Conservation (phyloP, 2,113 vertebrate species). For the Lutjanus erythropterus region DNA sequence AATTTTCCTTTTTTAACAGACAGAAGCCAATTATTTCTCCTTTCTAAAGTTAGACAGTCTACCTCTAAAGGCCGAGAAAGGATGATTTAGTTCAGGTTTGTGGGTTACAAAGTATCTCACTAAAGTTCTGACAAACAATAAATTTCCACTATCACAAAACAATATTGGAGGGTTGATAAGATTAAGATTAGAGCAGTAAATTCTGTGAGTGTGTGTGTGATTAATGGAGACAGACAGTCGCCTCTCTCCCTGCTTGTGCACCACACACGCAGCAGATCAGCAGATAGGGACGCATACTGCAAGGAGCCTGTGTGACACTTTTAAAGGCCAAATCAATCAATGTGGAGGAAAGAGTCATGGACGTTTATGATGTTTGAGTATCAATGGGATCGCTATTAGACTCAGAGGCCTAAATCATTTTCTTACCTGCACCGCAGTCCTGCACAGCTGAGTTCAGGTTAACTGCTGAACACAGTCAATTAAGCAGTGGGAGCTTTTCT, state of each 20-base stretch:
- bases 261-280: constrained; percentile 39
- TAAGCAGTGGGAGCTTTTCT: background rate
- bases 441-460: background rate
- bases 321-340: constrained; percentile 77
- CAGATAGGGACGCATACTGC: constrained; percentile 51
- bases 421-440: background rate
- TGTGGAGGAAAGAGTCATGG: constrained; percentile 37
- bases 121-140: constrained; percentile 66
- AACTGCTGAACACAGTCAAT: background rate
- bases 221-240: constrained; percentile 77
- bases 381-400: constrained; percentile 28
- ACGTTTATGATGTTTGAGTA: constrained; percentile 56
- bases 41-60: background rate
- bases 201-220: constrained; percentile 64
- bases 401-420: constrained; percentile 27
- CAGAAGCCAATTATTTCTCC: background rate
- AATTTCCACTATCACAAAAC: constrained; percentile 73
- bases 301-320: constrained; percentile 67
- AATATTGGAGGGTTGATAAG: constrained; percentile 76
- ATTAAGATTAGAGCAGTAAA: constrained; percentile 75
- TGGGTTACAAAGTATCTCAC: constrained; percentile 42
- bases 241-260: constrained; percentile 44
- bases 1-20: background rate
- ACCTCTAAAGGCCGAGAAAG: background rate
- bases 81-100: constrained; percentile 30